Evolutionary conservation across 2,888 invertebrate species (phyloP), one percentile per base, ranked within the genome.

Genomic region (Agrochola litura): DNA sequence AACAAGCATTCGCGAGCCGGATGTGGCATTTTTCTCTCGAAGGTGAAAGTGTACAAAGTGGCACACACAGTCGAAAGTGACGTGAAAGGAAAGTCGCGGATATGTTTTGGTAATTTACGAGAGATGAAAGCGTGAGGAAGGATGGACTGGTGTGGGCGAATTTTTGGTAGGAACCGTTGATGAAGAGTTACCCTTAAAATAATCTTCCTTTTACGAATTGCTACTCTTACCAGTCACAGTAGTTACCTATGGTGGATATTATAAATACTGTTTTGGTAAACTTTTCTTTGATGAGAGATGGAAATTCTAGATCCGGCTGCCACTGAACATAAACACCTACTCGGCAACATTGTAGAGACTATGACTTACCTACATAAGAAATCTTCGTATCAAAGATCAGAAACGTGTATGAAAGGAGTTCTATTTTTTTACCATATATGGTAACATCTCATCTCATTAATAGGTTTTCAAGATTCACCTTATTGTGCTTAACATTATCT

Each of bases 21-120:
- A 95, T 94, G 90, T 91, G 79, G 78, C 90, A 92, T 93, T 93
- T 94, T 93, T 90, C 88, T 86, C 88, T 90, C 81, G 91, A 92
- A 93, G 92, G 94, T 92, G 93, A 94, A 93, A 93, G 93, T 91
- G 84, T 73, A 79, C 67, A 61, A 90, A 89, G 87, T 91, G 84
- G 88, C 85, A 89, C 89, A 90, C 89, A 90, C 88, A 88, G 86
- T 92, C 80, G 95, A 95, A 94, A 95, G 94, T 92, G 77, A 49
- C 78, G 93, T 89, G 95, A 95, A 95, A 95, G 95, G 92, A 90
- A 90, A 86, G 86, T 72, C 52, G 83, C 86, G 86, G 84, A 82
- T 85, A 66, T 86, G 88, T 89, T 89, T 89, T 86, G 89, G 85
- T 88, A 88, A 89, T 88, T 88, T 88, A 88, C 82, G 88, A 82